Conservation (phyloP, 2,888 invertebrate species). For the Agrochola circellaris region DNA sequence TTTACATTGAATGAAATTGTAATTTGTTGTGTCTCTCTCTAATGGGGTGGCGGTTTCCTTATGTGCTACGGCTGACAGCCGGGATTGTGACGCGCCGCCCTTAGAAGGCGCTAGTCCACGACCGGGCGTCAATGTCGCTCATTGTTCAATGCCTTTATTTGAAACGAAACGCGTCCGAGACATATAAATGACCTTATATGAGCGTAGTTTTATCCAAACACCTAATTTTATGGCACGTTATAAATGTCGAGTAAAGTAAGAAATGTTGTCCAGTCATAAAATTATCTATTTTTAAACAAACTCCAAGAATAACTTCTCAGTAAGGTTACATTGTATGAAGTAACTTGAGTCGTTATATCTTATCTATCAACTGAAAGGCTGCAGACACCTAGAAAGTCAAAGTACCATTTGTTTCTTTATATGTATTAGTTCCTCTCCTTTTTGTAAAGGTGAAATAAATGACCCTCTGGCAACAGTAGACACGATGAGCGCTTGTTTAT, state of each 20-base stretch:
- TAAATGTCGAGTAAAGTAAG: slow-evolving; percentile 21
- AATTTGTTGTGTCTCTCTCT: slow-evolving; percentile 82
- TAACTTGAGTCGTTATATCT: slow-evolving; percentile 32
- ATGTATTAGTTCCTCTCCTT: slow-evolving; percentile 27
- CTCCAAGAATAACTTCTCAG: slow-evolving; percentile 16
- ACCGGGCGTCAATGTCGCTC: slow-evolving; percentile 79
- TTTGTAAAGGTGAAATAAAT: slow-evolving; percentile 45
- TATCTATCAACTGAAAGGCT: slow-evolving; percentile 29
- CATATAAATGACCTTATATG: slow-evolving; percentile 66
- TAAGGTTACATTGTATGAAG: slow-evolving; percentile 19
- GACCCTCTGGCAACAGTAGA: slow-evolving; percentile 27
- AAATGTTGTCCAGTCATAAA: slow-evolving; percentile 25
- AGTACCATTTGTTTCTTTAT: slow-evolving; percentile 33
- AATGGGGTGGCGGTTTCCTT: slow-evolving; percentile 79
- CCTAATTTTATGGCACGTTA: slow-evolving; percentile 46
- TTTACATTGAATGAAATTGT: slow-evolving; percentile 90
- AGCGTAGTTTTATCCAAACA: slow-evolving; percentile 38
- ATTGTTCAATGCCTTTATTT: slow-evolving; percentile 80
- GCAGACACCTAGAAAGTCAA: slow-evolving; percentile 22
- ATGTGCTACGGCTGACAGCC: slow-evolving; percentile 68
- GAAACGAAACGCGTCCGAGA: slow-evolving; percentile 70
- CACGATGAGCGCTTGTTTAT: slow-evolving; percentile 34
- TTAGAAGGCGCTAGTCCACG: slow-evolving; percentile 77
- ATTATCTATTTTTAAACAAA: slow-evolving; percentile 38
- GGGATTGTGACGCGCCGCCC: slow-evolving; percentile 74